A percentile compares a stretch with the other conserved stretches of the same genome.
Evolutionary conservation across 2,797 vertebrate species (phyloP).

Genomic region (Phoxinus dragarum): DNA sequence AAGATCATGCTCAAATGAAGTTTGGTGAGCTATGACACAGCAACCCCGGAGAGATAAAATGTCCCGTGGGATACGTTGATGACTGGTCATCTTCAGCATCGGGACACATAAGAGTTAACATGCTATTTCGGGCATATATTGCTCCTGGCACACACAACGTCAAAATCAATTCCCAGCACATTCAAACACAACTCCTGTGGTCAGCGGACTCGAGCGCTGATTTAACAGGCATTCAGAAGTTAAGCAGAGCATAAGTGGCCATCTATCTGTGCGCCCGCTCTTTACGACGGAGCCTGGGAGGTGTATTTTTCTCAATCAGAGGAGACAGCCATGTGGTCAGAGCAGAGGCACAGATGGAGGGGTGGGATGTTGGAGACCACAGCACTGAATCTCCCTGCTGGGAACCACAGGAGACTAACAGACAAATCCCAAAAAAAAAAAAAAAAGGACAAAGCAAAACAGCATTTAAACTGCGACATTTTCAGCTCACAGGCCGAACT

Average conservation of each 20-base stretch:
- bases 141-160: slow-evolving; percentile 1
- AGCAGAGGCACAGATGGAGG: slow-evolving; percentile 36
- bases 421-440: not conserved
- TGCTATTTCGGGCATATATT: slow-evolving; percentile 18
- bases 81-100: not conserved
- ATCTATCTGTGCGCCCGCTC: not conserved
- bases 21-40: not conserved
- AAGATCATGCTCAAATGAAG: not conserved
- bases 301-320: slow-evolving; percentile 44
- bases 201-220: slow-evolving; percentile 17
- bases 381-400: slow-evolving; percentile 28
- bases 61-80: not conserved
- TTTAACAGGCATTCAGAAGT: slow-evolving; percentile 31
- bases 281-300: not conserved
- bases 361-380: slow-evolving; percentile 37
- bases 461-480: not conserved
- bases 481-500: not conserved
- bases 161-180: slow-evolving; percentile 43
- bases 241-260: slow-evolving; percentile 30
- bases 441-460: not conserved
- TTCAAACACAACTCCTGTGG: slow-evolving; percentile 34
- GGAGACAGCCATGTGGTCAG: slow-evolving; percentile 36
- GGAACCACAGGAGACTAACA: slow-evolving; percentile 30
- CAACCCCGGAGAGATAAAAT: not conserved
- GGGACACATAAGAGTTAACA: not conserved